A percentile compares a stretch with the other conserved stretches of the same genome.
phyloP scores from a whole-genome alignment of 1,140 invertebrate species.

The Bombus confusus region DNA sequence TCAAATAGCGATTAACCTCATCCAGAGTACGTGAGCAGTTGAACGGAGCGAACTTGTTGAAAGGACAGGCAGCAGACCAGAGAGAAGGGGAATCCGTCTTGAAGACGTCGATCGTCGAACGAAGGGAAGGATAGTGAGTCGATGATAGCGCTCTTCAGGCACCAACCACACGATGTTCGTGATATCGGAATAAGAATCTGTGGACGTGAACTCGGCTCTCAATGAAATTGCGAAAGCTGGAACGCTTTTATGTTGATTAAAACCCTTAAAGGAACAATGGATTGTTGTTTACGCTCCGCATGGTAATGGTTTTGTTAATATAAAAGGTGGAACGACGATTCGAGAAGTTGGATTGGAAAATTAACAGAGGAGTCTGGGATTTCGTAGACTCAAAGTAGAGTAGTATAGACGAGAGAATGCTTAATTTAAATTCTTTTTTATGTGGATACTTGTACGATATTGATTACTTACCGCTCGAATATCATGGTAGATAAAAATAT shows the following conservation, averaged over 20 bases:
- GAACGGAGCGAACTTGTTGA: slow-evolving; percentile 43
- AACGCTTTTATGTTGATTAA: slow-evolving; percentile 8
- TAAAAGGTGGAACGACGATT: neutral
- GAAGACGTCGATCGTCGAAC: slow-evolving; percentile 29
- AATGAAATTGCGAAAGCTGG: neutral
- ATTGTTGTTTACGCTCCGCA: too few relatives aligned
- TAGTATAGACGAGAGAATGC: too few relatives aligned
- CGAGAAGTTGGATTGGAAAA: neutral
- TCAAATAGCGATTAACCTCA: slow-evolving; percentile 81
- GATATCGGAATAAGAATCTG: neutral
- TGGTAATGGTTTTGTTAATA: neutral
- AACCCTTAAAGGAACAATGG: too few relatives aligned
- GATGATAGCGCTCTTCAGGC: neutral
- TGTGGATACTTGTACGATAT: too few relatives aligned
- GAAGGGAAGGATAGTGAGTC: neutral
- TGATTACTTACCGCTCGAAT: too few relatives aligned
- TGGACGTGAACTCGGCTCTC: too few relatives aligned
- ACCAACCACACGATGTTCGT: neutral
- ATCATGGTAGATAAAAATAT: too few relatives aligned
- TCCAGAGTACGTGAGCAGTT: slow-evolving; percentile 51
- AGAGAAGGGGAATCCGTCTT: slow-evolving; percentile 8
- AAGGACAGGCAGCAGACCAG: slow-evolving; percentile 5
- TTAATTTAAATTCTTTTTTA: too few relatives aligned
- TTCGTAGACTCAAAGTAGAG: neutral
- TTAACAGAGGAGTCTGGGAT: neutral